Percentiles rank a stretch among this genome's conserved stretches.
Evolutionary conservation across 2,113 vertebrate species (phyloP).

Genomic region (Sinocyclocheilus rhinocerous): DNA sequence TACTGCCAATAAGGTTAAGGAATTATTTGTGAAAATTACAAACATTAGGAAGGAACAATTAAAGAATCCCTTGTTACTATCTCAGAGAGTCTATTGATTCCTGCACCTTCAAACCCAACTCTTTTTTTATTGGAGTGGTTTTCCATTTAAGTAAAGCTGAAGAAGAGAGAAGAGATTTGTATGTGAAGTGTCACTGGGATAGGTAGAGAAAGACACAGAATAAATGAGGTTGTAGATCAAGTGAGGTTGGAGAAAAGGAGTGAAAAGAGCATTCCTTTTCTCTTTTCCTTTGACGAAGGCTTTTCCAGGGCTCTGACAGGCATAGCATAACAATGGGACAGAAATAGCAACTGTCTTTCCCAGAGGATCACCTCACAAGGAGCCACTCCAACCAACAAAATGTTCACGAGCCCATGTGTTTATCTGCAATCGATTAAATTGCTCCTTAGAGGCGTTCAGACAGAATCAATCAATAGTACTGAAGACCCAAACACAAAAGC

Average conservation of each 20-base stretch:
- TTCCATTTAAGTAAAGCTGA: constrained; percentile 6
- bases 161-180: not conserved
- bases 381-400: constrained; percentile 61
- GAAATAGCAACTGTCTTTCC: constrained; percentile 61
- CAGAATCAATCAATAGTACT: constrained; percentile 66
- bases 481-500: constrained; percentile 57
- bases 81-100: not conserved
- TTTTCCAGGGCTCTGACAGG: constrained; percentile 55
- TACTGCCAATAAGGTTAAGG: not conserved
- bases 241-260: not conserved
- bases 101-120: not conserved
- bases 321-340: constrained; percentile 56
- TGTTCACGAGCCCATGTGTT: constrained; percentile 60
- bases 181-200: not conserved
- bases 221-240: constrained; percentile 27
- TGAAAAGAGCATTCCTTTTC: constrained; percentile 23
- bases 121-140: not conserved
- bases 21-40: not conserved
- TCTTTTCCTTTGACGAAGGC: constrained; percentile 25
- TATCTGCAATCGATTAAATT: constrained; percentile 66
- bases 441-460: constrained; percentile 61
- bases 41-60: not conserved
- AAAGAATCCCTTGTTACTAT: not conserved
- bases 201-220: not conserved
- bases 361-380: constrained; percentile 54